Evolutionary conservation across 2,888 invertebrate species (phyloP).

Genomic region (Orthosia gracilis): DNA sequence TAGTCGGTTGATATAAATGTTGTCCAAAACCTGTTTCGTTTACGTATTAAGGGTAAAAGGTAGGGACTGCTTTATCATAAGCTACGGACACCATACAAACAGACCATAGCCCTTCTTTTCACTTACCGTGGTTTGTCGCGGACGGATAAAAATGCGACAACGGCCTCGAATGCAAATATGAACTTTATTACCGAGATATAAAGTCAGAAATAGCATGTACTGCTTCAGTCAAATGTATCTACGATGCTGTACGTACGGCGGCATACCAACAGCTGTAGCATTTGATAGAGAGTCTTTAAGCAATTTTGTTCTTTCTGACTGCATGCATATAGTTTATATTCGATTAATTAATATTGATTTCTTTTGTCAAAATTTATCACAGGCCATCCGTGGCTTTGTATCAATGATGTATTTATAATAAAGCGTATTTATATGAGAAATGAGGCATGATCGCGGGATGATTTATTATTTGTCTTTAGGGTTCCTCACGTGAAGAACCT

Average conservation of each 20-base stretch:
- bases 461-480: conserved; percentile 53
- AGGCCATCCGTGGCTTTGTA: conserved; percentile 46
- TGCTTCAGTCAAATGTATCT: conserved; percentile 45
- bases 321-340: conserved; percentile 41
- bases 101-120: conserved; percentile 48
- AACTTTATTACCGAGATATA: conserved; percentile 49
- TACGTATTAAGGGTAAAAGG: conserved; percentile 9
- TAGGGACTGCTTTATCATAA: conserved; percentile 46
- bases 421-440: conserved; percentile 56
- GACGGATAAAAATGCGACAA: conserved; percentile 49
- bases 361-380: conserved; percentile 52
- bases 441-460: conserved; percentile 48
- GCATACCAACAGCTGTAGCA: conserved; percentile 65
- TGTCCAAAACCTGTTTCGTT: conserved; percentile 29
- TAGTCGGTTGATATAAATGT: not conserved
- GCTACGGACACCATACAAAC: conserved; percentile 51
- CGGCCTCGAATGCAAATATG: conserved; percentile 23
- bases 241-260: conserved; percentile 49
- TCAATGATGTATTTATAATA: conserved; percentile 63
- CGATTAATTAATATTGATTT: not conserved
- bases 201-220: conserved; percentile 42
- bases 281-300: conserved; percentile 31
- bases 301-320: conserved; percentile 31
- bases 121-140: conserved; percentile 40
- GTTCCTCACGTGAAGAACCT: conserved; percentile 16